A percentile compares a stretch with the other conserved stretches of the same genome.
phyloP scores from a whole-genome alignment of 2,797 vertebrate species.

The Typhlichthys subterraneus region DNA sequence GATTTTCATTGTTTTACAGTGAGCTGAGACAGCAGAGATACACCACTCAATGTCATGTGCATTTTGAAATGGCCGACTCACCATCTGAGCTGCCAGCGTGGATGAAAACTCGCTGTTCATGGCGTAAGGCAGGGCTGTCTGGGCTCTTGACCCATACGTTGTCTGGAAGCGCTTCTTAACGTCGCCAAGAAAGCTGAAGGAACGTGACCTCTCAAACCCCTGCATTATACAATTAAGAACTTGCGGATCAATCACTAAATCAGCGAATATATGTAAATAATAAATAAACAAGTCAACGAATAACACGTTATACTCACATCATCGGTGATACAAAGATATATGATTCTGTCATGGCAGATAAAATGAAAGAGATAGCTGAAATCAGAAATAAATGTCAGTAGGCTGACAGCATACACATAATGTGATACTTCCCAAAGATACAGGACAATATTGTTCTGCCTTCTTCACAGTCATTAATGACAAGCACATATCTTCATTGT shows the following conservation, averaged over 20 bases:
- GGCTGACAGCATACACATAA: not conserved
- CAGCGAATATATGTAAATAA: not conserved
- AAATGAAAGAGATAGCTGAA: conserved; percentile 97
- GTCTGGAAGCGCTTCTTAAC: conserved; percentile 97
- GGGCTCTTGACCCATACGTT: conserved; percentile 94
- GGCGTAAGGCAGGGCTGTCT: conserved; percentile 97
- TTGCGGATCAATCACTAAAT: not conserved
- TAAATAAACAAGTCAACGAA: not conserved
- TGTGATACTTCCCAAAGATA: not conserved
- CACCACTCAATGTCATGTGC: not conserved
- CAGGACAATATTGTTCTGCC: too few species aligned
- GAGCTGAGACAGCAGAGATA: not conserved
- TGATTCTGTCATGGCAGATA: conserved; percentile 98
- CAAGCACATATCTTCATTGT: too few species aligned
- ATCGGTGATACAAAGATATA: conserved; percentile 97
- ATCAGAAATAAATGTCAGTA: not conserved
- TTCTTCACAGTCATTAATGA: too few species aligned
- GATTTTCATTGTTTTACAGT: not conserved
- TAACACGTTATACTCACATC: conserved; percentile 85
- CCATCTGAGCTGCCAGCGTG: conserved; percentile 93
- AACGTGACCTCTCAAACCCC: conserved; percentile 96
- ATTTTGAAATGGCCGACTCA: conserved; percentile 72
- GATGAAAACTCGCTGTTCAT: conserved; percentile 99
- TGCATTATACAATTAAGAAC: conserved; percentile 46
- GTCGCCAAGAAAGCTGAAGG: conserved; percentile 94